These are phyloP conservation scores for Nasalis larvatus DNA, from an alignment of 2,113 vertebrate species.

Conservation along the genomic window DNA sequence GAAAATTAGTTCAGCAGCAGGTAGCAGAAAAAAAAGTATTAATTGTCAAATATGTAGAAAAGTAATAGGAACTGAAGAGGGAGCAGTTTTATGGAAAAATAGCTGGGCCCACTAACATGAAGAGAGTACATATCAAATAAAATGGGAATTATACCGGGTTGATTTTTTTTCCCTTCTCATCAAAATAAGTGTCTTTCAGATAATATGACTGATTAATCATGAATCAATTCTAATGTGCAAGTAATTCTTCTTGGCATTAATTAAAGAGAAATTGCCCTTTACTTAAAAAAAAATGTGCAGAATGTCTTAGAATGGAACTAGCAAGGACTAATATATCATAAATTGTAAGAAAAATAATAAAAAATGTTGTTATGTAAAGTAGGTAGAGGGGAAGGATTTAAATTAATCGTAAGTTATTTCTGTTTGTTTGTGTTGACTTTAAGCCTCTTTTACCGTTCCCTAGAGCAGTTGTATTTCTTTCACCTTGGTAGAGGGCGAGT, in stretches of 20 bases:
- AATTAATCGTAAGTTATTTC: not conserved
- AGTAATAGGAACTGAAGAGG: constrained; percentile 32
- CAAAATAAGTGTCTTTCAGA: constrained; percentile 44
- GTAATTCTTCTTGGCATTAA: constrained; percentile 10
- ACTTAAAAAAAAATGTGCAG: not conserved
- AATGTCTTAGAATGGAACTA: not conserved
- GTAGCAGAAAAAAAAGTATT: not conserved
- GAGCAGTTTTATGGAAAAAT: constrained; percentile 18
- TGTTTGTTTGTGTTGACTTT: not conserved
- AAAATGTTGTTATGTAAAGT: not conserved
- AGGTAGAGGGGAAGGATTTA: not conserved
- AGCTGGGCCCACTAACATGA: not conserved
- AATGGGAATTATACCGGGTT: not conserved
- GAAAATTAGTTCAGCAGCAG: constrained; percentile 59
- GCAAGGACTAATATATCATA: not conserved
- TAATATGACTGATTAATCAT: constrained; percentile 39
- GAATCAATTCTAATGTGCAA: constrained; percentile 1
- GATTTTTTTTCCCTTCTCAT: constrained; percentile 24
- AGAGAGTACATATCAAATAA: not conserved
- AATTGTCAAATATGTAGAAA: constrained; percentile 57
- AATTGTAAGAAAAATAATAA: not conserved
- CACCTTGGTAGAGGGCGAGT: not conserved
- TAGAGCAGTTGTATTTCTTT: not conserved
- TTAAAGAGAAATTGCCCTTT: not conserved
- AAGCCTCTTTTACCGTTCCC: not conserved